These are phyloP conservation scores for Peromyscus nudipes DNA, from an alignment of 2,797 vertebrate species.

Conservation along the genomic window DNA sequence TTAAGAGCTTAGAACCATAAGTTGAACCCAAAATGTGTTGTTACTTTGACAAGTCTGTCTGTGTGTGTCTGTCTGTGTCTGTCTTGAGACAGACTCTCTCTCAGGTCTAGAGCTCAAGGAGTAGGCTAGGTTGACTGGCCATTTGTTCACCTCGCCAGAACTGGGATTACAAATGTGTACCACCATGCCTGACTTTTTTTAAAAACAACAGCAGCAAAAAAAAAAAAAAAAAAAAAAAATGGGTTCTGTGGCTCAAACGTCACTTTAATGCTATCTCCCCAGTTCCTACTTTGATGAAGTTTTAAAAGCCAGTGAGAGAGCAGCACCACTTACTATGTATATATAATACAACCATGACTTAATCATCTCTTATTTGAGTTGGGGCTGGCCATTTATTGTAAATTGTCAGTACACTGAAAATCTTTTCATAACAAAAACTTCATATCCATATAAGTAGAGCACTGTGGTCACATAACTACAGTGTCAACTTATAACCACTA, in stretches of 20 bases:
- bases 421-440: background rate
- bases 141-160: background rate
- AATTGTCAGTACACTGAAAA: conserved; percentile 12
- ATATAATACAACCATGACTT: background rate
- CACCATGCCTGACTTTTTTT: background rate
- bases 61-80: background rate
- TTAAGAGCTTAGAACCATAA: background rate
- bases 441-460: background rate
- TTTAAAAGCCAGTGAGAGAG: background rate
- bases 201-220: background rate
- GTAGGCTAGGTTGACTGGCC: background rate
- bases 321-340: background rate
- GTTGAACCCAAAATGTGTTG: background rate
- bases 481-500: background rate
- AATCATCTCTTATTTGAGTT: background rate
- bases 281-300: background rate
- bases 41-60: background rate
- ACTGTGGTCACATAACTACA: background rate
- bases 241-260: background rate
- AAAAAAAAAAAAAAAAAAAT: background rate
- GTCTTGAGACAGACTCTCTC: background rate
- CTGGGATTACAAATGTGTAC: background rate
- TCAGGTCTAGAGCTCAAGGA: background rate
- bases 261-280: background rate
- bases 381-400: background rate